These are phyloP conservation scores for Aphelocoma coerulescens DNA, from an alignment of 2,113 vertebrate species.

Conservation along the genomic window DNA sequence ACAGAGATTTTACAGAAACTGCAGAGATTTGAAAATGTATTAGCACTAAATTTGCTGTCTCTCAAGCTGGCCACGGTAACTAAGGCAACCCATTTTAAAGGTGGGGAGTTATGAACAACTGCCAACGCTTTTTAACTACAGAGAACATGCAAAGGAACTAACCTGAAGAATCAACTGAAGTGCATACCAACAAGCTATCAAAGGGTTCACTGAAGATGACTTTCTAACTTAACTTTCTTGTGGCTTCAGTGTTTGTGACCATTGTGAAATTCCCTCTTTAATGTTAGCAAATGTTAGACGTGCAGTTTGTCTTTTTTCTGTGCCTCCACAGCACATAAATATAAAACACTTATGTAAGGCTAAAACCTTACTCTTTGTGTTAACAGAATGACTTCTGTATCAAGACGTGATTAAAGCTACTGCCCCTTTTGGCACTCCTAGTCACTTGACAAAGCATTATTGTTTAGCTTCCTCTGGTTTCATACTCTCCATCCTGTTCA, in stretches of 20 bases:
- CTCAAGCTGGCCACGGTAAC: constrained; percentile 41
- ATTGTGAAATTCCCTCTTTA: background rate
- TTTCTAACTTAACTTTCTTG: background rate
- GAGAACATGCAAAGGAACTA: background rate
- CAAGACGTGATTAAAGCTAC: background rate
- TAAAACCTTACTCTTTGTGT: background rate
- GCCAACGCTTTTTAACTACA: constrained; percentile 12
- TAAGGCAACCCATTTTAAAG: constrained; percentile 49
- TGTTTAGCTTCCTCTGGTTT: background rate
- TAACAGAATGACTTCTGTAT: background rate
- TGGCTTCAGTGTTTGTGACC: background rate
- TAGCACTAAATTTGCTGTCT: constrained; percentile 48
- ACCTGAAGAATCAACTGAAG: background rate
- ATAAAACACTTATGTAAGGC: background rate
- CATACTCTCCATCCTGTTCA: background rate
- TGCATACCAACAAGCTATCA: background rate
- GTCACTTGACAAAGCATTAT: background rate
- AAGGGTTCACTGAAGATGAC: background rate
- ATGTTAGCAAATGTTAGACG: background rate
- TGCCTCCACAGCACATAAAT: background rate
- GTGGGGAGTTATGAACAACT: constrained; percentile 30
- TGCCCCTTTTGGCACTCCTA: background rate
- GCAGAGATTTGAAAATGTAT: constrained; percentile 34
- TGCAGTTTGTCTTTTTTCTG: background rate
- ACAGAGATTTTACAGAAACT: constrained; percentile 3